Conservation (phyloP, 1,140 invertebrate species). For the Antheraea pernyi region DNA sequence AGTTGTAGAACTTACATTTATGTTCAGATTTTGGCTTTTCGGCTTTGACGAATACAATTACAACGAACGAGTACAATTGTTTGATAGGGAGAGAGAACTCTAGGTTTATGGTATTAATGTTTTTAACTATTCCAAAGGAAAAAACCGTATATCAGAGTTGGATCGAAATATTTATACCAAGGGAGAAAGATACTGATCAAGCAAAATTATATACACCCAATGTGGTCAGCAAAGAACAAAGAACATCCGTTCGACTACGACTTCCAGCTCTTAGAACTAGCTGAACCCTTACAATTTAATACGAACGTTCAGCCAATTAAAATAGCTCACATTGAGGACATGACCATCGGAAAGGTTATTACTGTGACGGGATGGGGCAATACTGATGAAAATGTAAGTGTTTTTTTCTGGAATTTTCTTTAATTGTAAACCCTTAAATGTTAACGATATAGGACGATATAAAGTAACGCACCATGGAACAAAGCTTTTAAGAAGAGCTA, state of each 20-base stretch:
- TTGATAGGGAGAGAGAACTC: too few relatives aligned
- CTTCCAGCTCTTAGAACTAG: slow-evolving; percentile 57
- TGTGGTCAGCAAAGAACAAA: slow-evolving; percentile 50
- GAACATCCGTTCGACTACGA: slow-evolving; percentile 67
- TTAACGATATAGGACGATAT: too few relatives aligned
- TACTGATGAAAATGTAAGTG: slow-evolving; percentile 64
- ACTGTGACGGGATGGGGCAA: slow-evolving; percentile 71
- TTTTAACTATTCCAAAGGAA: slow-evolving; percentile 35
- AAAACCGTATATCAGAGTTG: slow-evolving; percentile 55
- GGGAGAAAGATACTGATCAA: slow-evolving; percentile 44
- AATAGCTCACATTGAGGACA: slow-evolving; percentile 59
- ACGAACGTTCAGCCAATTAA: slow-evolving; percentile 59
- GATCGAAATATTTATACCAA: slow-evolving; percentile 59
- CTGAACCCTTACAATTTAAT: slow-evolving; percentile 46
- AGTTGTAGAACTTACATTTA: too few relatives aligned
- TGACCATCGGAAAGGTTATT: slow-evolving; percentile 61
- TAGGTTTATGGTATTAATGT: not conserved
- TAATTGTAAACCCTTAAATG: too few relatives aligned
- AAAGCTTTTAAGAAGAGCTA: too few relatives aligned
- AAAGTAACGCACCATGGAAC: too few relatives aligned
- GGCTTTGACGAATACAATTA: too few relatives aligned
- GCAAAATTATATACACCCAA: slow-evolving; percentile 45
- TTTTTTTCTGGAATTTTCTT: too few relatives aligned
- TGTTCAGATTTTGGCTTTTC: too few relatives aligned
- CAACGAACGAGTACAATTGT: too few relatives aligned